Conservation (phyloP, 2,888 invertebrate genomes). For the Gerris lacustris region DNA sequence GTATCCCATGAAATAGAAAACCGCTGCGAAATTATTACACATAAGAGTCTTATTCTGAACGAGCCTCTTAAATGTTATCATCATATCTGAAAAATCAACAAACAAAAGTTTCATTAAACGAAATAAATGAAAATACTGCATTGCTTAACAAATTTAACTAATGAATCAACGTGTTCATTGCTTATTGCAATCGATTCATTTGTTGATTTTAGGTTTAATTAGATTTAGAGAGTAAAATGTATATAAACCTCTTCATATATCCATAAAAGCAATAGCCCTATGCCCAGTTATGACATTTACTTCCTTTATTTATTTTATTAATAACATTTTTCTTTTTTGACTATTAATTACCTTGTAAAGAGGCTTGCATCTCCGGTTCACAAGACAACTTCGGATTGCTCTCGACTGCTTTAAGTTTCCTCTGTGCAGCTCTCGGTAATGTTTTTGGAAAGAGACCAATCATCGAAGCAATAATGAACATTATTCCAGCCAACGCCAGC, state of each 20-base stretch:
- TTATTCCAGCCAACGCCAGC: constrained; percentile 48
- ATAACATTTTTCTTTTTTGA: too few species aligned
- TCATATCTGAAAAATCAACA: constrained; percentile 42
- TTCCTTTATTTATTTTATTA: too few species aligned
- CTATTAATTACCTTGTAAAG: constrained; percentile 36
- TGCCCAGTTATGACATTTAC: too few species aligned
- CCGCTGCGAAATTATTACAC: constrained; percentile 58
- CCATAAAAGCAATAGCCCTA: too few species aligned
- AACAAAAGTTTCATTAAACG: too few species aligned
- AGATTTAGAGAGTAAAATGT: too few species aligned
- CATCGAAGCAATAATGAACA: constrained; percentile 48
- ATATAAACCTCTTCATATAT: too few species aligned
- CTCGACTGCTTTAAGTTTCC: constrained; percentile 34
- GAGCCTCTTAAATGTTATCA: constrained; percentile 49
- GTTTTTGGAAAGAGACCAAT: constrained; percentile 57
- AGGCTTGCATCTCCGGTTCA: constrained; percentile 37
- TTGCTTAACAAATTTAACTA: too few species aligned
- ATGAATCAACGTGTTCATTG: too few species aligned
- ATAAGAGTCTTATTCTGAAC: constrained; percentile 54
- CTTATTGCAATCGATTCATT: too few species aligned
- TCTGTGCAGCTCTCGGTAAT: constrained; percentile 50
- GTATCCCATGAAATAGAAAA: constrained; percentile 58
- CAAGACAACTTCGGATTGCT: constrained; percentile 19
- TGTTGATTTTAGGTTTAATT: too few species aligned
- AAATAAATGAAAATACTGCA: too few species aligned